A percentile compares a stretch with the other conserved stretches of the same genome.
These are phyloP conservation scores for Drepana falcataria DNA, from an alignment of 2,888 invertebrate species.

Conservation along the genomic window DNA sequence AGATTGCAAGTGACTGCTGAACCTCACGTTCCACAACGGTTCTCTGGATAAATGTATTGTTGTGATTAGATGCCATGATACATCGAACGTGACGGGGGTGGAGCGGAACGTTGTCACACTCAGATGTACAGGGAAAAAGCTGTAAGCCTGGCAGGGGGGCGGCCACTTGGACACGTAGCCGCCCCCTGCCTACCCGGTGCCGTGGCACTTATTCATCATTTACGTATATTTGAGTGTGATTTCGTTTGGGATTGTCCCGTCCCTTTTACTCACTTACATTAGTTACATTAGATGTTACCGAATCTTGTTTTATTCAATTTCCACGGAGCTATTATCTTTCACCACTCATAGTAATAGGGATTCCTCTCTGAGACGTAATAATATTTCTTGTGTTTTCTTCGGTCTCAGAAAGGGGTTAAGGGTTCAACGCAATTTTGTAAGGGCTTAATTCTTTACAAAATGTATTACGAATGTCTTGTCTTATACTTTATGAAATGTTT, in stretches of 20 bases:
- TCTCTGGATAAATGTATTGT: too few relatives aligned
- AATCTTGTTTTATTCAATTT: constrained; percentile 67
- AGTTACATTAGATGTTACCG: constrained; percentile 61
- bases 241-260: constrained; percentile 63
- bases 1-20: too few relatives aligned
- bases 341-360: constrained; percentile 54
- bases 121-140: constrained; percentile 56
- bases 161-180: constrained; percentile 69
- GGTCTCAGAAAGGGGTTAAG: constrained; percentile 34
- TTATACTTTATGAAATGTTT: constrained; percentile 18
- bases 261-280: constrained; percentile 62
- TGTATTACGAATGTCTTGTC: constrained; percentile 10
- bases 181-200: constrained; percentile 31
- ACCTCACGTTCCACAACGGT: too few relatives aligned
- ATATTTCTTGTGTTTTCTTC: constrained; percentile 38
- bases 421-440: constrained; percentile 5
- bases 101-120: constrained; percentile 56
- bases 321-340: constrained; percentile 59
- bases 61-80: constrained; percentile 25
- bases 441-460: constrained; percentile 5
- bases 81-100: constrained; percentile 41
- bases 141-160: constrained; percentile 33
- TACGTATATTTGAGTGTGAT: constrained; percentile 73
- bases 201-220: constrained; percentile 69
- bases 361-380: constrained; percentile 46